Conservation (phyloP, 2,888 invertebrate genomes). For the Coelinius sp. region DNA sequence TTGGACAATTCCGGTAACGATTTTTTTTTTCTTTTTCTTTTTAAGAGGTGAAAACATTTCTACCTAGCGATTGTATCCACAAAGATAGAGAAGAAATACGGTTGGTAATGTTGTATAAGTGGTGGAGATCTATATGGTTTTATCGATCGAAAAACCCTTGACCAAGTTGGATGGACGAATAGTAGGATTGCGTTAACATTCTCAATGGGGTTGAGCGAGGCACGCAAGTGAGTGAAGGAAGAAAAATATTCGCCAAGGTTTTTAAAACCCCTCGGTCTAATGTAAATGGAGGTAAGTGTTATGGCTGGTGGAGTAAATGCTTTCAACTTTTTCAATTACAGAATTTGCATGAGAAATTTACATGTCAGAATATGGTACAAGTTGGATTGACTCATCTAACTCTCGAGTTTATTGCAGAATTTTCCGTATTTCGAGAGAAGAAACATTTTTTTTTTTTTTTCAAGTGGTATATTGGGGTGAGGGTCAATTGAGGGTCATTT, state of each 20-base stretch:
- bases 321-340: constrained; percentile 15
- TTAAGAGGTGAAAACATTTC: not conserved
- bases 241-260: not conserved
- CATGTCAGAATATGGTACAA: not conserved
- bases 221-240: not conserved
- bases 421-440: too few species aligned
- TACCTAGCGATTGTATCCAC: constrained; percentile 20
- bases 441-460: too few species aligned
- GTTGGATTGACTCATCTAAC: not conserved
- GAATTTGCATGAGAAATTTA: constrained; percentile 14
- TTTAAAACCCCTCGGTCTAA: not conserved
- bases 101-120: not conserved
- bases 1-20: constrained; percentile 1
- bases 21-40: not conserved
- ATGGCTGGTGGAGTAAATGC: not conserved
- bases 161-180: constrained; percentile 22
- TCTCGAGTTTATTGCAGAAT: not conserved
- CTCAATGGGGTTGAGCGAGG: constrained; percentile 4
- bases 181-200: constrained; percentile 20
- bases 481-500: too few species aligned
- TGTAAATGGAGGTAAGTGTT: constrained; percentile 4
- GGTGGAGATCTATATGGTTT: not conserved
- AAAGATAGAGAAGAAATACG: constrained; percentile 41
- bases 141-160: constrained; percentile 38
- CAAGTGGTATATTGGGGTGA: too few species aligned